Conservation (phyloP, 2,888 invertebrate genomes). For the Endotricha flammealis region DNA sequence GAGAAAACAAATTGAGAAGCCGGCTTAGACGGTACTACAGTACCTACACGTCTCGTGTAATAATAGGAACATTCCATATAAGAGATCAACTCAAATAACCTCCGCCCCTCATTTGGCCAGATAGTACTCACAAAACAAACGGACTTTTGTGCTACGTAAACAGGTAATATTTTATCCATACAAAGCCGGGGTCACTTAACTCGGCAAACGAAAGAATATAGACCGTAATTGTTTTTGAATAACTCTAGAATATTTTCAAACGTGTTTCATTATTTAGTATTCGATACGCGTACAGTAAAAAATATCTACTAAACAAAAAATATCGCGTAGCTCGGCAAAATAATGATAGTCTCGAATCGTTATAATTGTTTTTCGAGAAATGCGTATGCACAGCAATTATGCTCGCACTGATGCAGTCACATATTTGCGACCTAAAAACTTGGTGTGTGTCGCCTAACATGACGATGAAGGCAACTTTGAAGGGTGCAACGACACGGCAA, state of each 20-base stretch:
- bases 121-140: constrained; percentile 5
- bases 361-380: constrained; percentile 6
- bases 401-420: constrained; percentile 1
- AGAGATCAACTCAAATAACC: constrained; percentile 4
- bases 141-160: constrained; percentile 2
- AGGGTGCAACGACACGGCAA: constrained; percentile 25
- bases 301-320: background rate
- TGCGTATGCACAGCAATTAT: background rate
- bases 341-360: constrained; percentile 1
- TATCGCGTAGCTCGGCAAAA: background rate
- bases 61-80: background rate
- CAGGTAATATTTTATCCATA: constrained; percentile 6
- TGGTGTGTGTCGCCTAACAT: background rate
- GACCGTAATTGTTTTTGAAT: constrained; percentile 2
- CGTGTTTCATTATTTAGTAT: background rate
- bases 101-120: constrained; percentile 1
- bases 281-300: background rate
- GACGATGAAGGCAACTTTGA: constrained; percentile 4
- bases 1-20: no score
- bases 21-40: no score
- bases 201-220: background rate
- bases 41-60: background rate
- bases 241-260: constrained; percentile 5
- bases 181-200: constrained; percentile 8
- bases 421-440: constrained; percentile 8